A percentile compares a stretch with the other conserved stretches of the same genome.
Evolutionary conservation across 2,888 invertebrate species (phyloP).

Genomic region (Clanis bilineata): DNA sequence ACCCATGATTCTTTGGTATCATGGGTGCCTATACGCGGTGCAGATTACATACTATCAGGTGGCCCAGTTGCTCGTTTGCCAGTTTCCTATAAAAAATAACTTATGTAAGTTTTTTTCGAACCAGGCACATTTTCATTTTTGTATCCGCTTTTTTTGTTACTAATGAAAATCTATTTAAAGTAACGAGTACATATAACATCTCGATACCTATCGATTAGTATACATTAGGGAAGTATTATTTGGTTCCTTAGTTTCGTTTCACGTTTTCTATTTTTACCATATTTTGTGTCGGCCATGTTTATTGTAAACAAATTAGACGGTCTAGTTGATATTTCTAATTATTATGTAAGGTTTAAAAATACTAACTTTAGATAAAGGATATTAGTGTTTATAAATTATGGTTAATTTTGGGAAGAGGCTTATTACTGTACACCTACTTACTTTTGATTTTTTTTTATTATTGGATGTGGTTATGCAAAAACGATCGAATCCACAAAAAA

Average conservation of each 20-base stretch:
- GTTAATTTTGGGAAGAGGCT: conserved; percentile 34
- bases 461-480: no score
- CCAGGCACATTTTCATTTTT: neutral
- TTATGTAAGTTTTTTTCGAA: no score
- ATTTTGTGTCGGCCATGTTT: conserved; percentile 6
- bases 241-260: neutral
- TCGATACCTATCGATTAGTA: neutral
- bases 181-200: no score
- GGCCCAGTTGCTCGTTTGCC: no score
- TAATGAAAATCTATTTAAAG: neutral
- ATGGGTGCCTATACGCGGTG: no score
- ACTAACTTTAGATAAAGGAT: conserved; percentile 31
- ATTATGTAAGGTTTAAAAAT: conserved; percentile 19
- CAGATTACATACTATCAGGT: no score
- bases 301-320: conserved; percentile 2
- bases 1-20: no score
- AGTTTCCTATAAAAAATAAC: no score
- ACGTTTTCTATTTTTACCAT: neutral
- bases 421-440: conserved; percentile 11
- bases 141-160: neutral
- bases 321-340: conserved; percentile 6
- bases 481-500: no score
- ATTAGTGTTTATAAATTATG: conserved; percentile 28
- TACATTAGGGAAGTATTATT: neutral
- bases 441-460: neutral